Conservation (phyloP, 2,888 invertebrate species). For the Heteromyza rotundicornis region DNA sequence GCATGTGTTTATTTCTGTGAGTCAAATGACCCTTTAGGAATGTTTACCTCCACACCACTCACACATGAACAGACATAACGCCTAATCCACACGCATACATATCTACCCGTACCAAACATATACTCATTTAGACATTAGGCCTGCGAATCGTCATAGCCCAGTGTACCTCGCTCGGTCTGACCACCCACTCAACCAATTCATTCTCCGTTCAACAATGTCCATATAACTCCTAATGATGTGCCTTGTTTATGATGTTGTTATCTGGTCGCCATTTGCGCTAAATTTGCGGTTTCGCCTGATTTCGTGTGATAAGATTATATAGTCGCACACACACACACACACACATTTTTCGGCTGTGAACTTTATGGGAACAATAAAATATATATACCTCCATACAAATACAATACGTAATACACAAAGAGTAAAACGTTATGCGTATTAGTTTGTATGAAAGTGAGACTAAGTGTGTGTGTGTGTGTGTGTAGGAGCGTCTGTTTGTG, state of each 20-base stretch:
- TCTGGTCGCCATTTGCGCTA: constrained; percentile 2
- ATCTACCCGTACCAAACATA: not conserved
- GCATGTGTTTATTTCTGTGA: constrained; percentile 3
- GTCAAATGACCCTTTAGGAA: constrained; percentile 4
- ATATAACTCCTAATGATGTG: constrained; percentile 11
- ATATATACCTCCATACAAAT: no score
- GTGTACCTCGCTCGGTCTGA: not conserved
- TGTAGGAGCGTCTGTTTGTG: not conserved
- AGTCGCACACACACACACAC: no score
- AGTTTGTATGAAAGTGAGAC: not conserved
- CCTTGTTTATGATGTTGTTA: constrained; percentile 11
- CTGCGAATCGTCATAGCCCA: not conserved
- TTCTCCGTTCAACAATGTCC: not conserved
- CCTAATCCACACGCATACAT: not conserved
- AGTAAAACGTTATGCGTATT: no score
- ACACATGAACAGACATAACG: not conserved
- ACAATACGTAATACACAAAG: no score
- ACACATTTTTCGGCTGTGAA: no score
- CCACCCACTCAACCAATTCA: not conserved
- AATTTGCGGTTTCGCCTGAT: not conserved
- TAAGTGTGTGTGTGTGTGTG: not conserved
- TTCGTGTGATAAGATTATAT: no score
- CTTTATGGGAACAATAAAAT: no score
- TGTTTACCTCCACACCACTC: not conserved
- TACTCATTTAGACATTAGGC: not conserved